Evolutionary conservation across 2,797 vertebrate genomes (phyloP), one percentile per base, ranked within the genome.

Genomic region (Danio kyathit): DNA sequence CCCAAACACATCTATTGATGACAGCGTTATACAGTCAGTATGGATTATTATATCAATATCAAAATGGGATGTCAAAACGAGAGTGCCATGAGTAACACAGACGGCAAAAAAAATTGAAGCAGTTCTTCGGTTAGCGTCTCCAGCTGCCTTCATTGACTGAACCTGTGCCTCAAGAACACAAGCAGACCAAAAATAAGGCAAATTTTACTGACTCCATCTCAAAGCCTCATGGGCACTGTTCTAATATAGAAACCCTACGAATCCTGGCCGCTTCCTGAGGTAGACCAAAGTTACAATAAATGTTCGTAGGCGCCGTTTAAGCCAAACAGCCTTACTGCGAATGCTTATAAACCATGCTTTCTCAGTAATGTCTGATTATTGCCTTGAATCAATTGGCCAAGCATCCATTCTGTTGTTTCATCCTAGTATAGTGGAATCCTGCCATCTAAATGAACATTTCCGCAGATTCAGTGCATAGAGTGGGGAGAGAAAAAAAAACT

Each of bases 211-310:
- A 75, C 57, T 81, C 43, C 72, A 67, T 54, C 49, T 10, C 41
- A 11, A 54, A 41, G 74, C 71, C 67, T 79, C 63, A 82, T 81
- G 75, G 82, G 78, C 71, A 57, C 70, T 51, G 52, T 77, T 80
- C 70, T 80, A 74, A 80, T 59, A 54, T 10, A 46, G 54, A 61
- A 21, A 65, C 77, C 74, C 51, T 67, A 48, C 13, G 41, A 74
- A 69, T 80, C 73, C 78, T 44, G 74, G 76, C 85, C 12, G 61
- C 76, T 76, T 85, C 81, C 85, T 88, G 89, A 89, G 89, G 89
- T 89, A 89, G 89, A 88, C 84, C 83, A 80, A 85, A 78, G 84
- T 84, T 85, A 86, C 76, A 80, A 78, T 79, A 85, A 86, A 67
- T 79, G 76, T 85, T 76, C 43, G 60, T 71, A 66, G 12, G 52